Base-by-base conservation (phyloP, 2,113 vertebrate species). In the Arvicanthis niloticus region DNA sequence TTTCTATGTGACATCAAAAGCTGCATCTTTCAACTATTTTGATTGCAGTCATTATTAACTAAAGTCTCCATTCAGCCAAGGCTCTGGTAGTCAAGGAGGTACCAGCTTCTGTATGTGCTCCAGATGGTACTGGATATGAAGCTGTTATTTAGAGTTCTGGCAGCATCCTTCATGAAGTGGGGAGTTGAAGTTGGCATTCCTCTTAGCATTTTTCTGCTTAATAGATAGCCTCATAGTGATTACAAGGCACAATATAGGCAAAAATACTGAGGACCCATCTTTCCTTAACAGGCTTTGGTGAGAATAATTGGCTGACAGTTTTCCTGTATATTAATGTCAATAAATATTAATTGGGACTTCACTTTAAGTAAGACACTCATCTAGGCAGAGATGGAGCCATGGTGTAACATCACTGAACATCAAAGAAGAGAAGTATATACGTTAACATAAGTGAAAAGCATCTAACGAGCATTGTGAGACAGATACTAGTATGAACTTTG, bases 141-240 rank as follows among this genome's bases (percentile, higher is more conserved):
- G 88, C 80, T 95, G 78, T 97, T 94, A 96, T 96, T 97, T 93
- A 89, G 86, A 82, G 72, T 75, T 5, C 78, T 97, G 97, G 86
- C 94, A 98, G 73, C 76, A 88, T 91, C 73, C 10, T 96, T 92
- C 91, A 48, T 58, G 86, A 97, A 96, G 56, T 77, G 48, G 34
- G 93, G 42, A 96, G 77, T 93, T 82, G 81, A 42, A 91, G 34
- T 62, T 95, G 90, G 68, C 95, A 91, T 91, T 80, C 10, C 53
- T 91, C 56, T 92, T 62, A 89, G 72, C 19, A 91, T 95, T 96
- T 93, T 95, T 95, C 94, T 96, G 60, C 73, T 93, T 92, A 95
- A 95, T 97, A 95, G 88, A 95, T 89, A 56, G 73, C 91, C 82
- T 93, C 88, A 96, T 76, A 96, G 88, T 88, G 76, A 91, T 97